Base-by-base conservation (phyloP, 2,113 vertebrate species). In the Sinocyclocheilus rhinocerous region DNA sequence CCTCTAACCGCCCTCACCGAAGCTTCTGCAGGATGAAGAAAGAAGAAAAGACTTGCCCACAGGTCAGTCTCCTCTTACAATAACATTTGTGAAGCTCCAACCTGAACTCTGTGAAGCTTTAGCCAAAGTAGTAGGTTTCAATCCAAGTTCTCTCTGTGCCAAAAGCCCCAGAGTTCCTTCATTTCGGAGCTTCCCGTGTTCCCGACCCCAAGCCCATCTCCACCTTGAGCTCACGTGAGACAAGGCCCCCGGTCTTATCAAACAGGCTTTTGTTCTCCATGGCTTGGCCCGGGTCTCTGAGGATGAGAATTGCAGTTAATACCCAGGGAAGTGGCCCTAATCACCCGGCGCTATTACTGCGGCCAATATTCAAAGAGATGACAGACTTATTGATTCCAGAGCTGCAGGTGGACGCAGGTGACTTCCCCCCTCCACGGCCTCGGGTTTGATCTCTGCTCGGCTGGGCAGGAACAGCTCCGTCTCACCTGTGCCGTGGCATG, bases 321-420 rank as follows among this genome's bases (percentile, higher is more conserved):
- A 94, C 93, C 92, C 91, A 86, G 86, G 93, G 94, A 95, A 93
- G 88, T 89, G 90, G 92, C 91, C 91, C 93, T 95, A 95, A 95
- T 95, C 93, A 93, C 92, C 91, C 45, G 81, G 90, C 90, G 93
- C 91, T 92, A 94, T 95, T 95, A 94, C 93, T 88, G 92, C 85
- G 36, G 90, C 91, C 94, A 95, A 95, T 95, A 95, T 95, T 87
- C 93, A 89, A 81, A 45, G 93, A 87, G 94, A 94, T 95, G 95
- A 95, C 95, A 95, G 95, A 94, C 94, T 94, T 94, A 95, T 94
- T 94, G 94, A 94, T 95, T 93, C 92, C 92, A 90, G 87, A 86
- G 88, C 82, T 81, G 63, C 89, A 89, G 89, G 88, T 91, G 91
- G 88, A 93, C 86, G 75, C 76, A 81, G 83, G 83, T 84, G 83